Conservation (phyloP, 2,797 vertebrate species). For the Dendrocincla fuliginosa region DNA sequence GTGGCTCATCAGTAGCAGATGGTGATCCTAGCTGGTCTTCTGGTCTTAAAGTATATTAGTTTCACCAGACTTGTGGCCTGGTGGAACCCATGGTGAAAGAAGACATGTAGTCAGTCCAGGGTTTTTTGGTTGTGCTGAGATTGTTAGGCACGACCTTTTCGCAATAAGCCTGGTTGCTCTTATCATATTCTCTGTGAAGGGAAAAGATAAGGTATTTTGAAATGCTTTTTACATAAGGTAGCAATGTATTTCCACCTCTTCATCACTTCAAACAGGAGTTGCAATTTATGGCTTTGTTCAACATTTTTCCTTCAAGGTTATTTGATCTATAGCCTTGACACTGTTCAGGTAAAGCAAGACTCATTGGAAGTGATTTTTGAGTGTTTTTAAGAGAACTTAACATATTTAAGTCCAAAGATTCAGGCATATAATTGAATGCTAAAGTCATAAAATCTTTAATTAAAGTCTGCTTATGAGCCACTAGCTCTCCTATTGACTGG, state of each 20-base stretch:
- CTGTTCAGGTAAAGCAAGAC: not conserved
- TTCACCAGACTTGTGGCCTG: not conserved
- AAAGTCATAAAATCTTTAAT: not conserved
- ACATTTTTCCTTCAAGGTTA: not conserved
- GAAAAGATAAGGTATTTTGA: not conserved
- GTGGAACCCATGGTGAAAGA: not conserved
- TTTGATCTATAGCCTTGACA: not conserved
- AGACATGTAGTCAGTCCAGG: not conserved
- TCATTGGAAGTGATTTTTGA: not conserved
- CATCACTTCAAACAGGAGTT: not conserved
- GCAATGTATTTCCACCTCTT: not conserved
- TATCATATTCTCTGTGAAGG: not conserved
- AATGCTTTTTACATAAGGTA: not conserved
- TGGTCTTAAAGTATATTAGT: not conserved
- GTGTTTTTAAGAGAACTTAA: not conserved
- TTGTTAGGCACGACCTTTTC: not conserved
- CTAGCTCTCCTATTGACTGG: not conserved
- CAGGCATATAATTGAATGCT: not conserved
- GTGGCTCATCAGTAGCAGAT: not conserved
- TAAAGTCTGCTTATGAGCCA: not conserved
- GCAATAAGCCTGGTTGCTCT: not conserved
- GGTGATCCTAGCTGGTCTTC: not conserved
- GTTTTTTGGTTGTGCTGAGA: not conserved
- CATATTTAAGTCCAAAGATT: not conserved
- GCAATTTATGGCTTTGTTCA: not conserved